Evolutionary conservation across 1,140 invertebrate species (phyloP), one percentile per base, ranked within the genome.

Genomic region (Ruditapes philippinarum): DNA sequence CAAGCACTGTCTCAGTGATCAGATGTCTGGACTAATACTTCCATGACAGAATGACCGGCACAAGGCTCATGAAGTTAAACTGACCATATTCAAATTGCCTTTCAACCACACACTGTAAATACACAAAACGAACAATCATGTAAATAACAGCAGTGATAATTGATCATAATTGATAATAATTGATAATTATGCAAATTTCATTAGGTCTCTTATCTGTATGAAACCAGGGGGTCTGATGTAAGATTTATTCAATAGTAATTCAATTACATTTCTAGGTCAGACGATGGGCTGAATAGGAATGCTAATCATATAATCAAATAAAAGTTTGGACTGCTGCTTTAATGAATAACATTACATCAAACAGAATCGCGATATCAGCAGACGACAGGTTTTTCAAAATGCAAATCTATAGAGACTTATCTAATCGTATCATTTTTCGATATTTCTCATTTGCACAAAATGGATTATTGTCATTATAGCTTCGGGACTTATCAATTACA

Each of bases 161-260:
- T n/a, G n/a, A n/a, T n/a, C n/a, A n/a, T n/a, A n/a, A n/a, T n/a
- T n/a, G n/a, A n/a, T n/a, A n/a, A n/a, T n/a, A n/a, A n/a, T n/a
- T 70, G 65, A 19, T 70, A 70, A 70, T 70, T 33, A 70, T 70
- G 65, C 65, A 70, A 70, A 70, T 70, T 70, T 70, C 33, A 38
- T 70, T 70, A 70, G 65, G 12, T 4, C 25, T 3, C 14, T 70
- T 40, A 70, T 7, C 65, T n/a, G 38, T 70, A 70, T 38, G 65
- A 36, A 36, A 31, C 38, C n/a, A n/a, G n/a, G 33, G 22, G 9
- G 33, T 17, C 33, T 70, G 65, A 70, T 70, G 36, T 70, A 70
- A 70, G 57, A 62, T 4, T 70, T 70, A 70, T 70, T 38, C 33
- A 40, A 70, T 17, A 33, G 22, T 70, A 3, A 40, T 70, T 38